Base-by-base conservation (phyloP, 2,113 vertebrate species). In the Sinocyclocheilus anophthalmus region DNA sequence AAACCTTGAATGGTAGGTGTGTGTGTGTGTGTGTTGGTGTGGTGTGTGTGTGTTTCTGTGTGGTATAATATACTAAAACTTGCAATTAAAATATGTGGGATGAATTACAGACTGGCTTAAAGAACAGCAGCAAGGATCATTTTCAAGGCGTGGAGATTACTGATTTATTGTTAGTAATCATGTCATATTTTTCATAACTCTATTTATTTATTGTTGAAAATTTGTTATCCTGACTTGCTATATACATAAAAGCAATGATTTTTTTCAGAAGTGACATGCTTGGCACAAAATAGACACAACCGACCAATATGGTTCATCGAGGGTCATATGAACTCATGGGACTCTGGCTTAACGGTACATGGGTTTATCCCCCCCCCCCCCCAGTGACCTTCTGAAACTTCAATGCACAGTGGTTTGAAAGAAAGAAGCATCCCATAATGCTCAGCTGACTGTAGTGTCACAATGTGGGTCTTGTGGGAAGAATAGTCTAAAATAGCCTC, bases 401-500 rank as follows among this genome's bases (percentile, higher is more conserved):
- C 24, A 20, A 14, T 12, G 50, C 26, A 33, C 67, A 39, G 63
- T 81, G 84, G 10, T 81, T 57, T 59, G 67, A 81, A 22, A 61
- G 50, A 33, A 45, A 39, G 39, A 22, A 73, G 69, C 42, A 77
- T 57, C n/a, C 22, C 70, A 72, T 77, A 42, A 67, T 83, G 42
- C 55, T 73, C 55, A 76, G 57, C 70, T 83, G 57, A 50, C 30
- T 55, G 2, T 76, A 37, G 48, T 63, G 37, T 57, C 26, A 50
- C 61, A 42, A 14, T 50, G 76, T 53, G 42, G 42, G 33, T 76
- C 55, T 83, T 14, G 10, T 77, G 30, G 39, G 48, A 76, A 72
- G 20, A 76, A 20, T 12, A 55, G 18, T 81, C 37, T 45, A 81
- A 81, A 81, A 86, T 81, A 81, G 48, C 9, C 85, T 77, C 39